Evolutionary conservation across 1,140 invertebrate genomes (phyloP).

Genomic region (Portunus trituberculatus): DNA sequence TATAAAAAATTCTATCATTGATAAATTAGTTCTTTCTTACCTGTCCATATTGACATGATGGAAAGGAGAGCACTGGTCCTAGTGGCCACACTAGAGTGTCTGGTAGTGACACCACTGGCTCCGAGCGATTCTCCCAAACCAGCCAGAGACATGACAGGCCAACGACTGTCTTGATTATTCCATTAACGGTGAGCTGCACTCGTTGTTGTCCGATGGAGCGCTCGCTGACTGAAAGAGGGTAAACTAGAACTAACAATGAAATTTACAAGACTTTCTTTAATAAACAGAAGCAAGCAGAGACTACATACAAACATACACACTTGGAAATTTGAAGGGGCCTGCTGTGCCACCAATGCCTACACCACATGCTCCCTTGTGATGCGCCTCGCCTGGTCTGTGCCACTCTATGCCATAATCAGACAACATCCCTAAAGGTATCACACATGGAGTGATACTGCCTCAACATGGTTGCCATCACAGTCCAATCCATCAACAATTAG

Average conservation of each 20-base stretch:
- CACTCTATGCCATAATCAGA: too few species aligned
- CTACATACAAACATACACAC: background rate
- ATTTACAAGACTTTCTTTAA: too few species aligned
- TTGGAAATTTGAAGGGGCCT: too few species aligned
- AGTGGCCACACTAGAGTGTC: constrained; percentile 62
- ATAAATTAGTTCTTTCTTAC: constrained; percentile 15
- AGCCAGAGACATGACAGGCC: constrained; percentile 61
- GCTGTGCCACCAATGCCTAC: too few species aligned
- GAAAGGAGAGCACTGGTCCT: constrained; percentile 58
- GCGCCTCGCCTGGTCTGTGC: too few species aligned
- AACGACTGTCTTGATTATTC: constrained; percentile 51
- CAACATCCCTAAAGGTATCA: too few species aligned
- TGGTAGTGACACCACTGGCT: constrained; percentile 57
- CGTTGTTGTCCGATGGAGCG: constrained; percentile 61
- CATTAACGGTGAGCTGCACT: constrained; percentile 46
- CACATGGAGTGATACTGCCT: too few species aligned
- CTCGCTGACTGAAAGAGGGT: constrained; percentile 45
- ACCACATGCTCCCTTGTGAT: too few species aligned
- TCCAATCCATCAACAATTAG: too few species aligned
- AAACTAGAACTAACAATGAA: too few species aligned
- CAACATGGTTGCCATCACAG: too few species aligned
- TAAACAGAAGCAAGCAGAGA: too few species aligned
- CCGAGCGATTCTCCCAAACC: constrained; percentile 49
- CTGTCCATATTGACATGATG: constrained; percentile 61
- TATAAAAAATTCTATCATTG: background rate